A percentile compares a stretch with the other conserved stretches of the same genome.
phyloP scores from a whole-genome alignment of 1,140 invertebrate genomes.

The Lethrus apterus region DNA sequence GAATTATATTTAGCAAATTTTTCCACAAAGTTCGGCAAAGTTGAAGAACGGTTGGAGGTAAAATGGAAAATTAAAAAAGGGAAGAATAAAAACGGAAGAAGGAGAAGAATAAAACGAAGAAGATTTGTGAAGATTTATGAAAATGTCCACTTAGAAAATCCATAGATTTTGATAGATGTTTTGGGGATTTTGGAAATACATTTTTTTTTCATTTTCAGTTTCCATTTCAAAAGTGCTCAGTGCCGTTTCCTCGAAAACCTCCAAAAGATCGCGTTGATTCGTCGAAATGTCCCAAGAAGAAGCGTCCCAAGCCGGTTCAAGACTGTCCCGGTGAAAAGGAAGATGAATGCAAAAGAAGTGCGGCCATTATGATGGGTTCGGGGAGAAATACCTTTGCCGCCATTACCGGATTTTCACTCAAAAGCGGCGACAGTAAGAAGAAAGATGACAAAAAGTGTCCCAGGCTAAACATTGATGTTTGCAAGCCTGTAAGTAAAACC shows the following conservation, averaged over 20 bases:
- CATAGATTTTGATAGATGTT: not conserved
- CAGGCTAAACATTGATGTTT: constrained; percentile 8
- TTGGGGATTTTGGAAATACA: too few species aligned
- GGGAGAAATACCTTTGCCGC: not conserved
- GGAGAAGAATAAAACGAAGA: too few species aligned
- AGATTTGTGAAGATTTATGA: too few species aligned
- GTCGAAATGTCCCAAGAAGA: not conserved
- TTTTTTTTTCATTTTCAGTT: constrained; percentile 3
- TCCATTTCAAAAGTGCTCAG: constrained; percentile 3
- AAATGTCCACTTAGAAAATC: not conserved
- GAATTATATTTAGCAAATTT: too few species aligned
- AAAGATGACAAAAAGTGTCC: constrained; percentile 17
- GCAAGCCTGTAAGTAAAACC: constrained; percentile 2
- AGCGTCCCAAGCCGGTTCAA: constrained; percentile 3
- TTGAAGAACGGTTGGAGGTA: too few species aligned
- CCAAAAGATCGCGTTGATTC: not conserved
- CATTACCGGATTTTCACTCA: too few species aligned
- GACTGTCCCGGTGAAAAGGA: constrained; percentile 12
- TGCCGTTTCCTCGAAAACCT: not conserved
- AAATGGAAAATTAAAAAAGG: too few species aligned
- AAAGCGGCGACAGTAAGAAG: not conserved
- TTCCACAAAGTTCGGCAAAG: too few species aligned
- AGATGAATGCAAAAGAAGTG: constrained; percentile 2
- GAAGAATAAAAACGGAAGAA: too few species aligned
- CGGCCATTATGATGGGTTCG: not conserved